Conservation (phyloP, 2,888 invertebrate species). For the Chloromyia formosa region DNA sequence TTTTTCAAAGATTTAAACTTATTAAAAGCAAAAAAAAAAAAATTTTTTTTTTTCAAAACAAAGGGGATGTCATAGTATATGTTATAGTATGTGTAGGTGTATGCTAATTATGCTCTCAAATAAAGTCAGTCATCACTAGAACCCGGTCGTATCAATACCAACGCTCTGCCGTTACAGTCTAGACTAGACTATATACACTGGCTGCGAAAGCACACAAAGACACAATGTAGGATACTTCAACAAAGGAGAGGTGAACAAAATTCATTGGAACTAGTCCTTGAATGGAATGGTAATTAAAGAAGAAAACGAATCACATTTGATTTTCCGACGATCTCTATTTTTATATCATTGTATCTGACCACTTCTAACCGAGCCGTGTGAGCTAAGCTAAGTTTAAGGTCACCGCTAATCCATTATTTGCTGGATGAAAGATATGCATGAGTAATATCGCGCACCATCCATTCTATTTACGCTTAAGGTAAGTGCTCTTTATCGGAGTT, state of each 20-base stretch:
- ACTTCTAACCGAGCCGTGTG: neutral
- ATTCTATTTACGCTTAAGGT: neutral
- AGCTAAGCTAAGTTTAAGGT: neutral
- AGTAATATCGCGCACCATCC: neutral
- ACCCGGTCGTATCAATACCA: too few species aligned
- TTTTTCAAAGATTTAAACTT: too few species aligned
- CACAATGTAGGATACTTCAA: neutral
- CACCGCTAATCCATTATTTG: conserved; percentile 14
- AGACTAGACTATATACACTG: conserved; percentile 5
- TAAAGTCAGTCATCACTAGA: too few species aligned
- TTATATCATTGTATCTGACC: neutral
- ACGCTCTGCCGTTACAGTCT: too few species aligned
- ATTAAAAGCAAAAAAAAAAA: too few species aligned
- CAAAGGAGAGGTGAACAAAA: neutral
- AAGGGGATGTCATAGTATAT: too few species aligned
- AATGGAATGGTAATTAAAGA: conserved; percentile 30
- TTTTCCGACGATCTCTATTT: neutral
- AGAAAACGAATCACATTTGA: neutral
- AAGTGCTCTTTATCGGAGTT: neutral
- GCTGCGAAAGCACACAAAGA: neutral
- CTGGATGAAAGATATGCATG: neutral
- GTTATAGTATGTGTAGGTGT: too few species aligned
- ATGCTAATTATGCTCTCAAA: too few species aligned
- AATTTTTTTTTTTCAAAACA: too few species aligned
- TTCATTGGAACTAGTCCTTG: conserved; percentile 22